These are phyloP conservation scores for Argyresthia albistria DNA, from an alignment of 2,888 invertebrate genomes.

Conservation along the genomic window DNA sequence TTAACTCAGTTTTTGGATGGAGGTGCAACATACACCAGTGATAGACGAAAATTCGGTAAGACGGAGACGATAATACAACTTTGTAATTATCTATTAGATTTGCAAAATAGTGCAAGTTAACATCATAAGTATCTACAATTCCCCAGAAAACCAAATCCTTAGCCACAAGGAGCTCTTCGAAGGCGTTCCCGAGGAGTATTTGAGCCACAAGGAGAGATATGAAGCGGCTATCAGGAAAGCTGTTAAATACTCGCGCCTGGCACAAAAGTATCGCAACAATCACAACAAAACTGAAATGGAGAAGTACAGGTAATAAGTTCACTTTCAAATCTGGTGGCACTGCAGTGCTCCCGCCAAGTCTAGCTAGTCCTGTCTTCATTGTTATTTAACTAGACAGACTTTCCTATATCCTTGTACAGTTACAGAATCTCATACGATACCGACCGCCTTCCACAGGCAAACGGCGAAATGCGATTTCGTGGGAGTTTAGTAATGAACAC, in stretches of 20 bases:
- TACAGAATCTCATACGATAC: no score
- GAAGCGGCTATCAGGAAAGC: constrained; percentile 82
- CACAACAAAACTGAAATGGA: background rate
- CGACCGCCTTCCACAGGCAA: no score
- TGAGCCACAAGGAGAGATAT: constrained; percentile 88
- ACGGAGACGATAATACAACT: background rate
- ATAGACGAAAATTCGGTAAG: constrained; percentile 64
- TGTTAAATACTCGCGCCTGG: constrained; percentile 33
- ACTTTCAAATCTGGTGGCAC: no score
- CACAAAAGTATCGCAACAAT: background rate
- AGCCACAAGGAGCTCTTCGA: constrained; percentile 76
- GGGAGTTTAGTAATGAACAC: no score
- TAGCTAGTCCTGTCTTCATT: no score
- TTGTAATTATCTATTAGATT: background rate
- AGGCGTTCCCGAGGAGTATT: constrained; percentile 78
- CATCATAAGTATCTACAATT: no score
- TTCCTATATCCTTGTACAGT: no score
- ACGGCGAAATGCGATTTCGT: no score
- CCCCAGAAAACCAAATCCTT: constrained; percentile 34
- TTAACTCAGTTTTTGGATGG: constrained; percentile 85
- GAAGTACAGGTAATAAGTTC: background rate
- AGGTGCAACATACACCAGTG: constrained; percentile 74
- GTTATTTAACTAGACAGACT: no score
- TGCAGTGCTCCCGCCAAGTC: no score
- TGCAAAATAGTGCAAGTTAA: no score